Base-by-base conservation (phyloP, 2,113 vertebrate species). In the Columba livia region DNA sequence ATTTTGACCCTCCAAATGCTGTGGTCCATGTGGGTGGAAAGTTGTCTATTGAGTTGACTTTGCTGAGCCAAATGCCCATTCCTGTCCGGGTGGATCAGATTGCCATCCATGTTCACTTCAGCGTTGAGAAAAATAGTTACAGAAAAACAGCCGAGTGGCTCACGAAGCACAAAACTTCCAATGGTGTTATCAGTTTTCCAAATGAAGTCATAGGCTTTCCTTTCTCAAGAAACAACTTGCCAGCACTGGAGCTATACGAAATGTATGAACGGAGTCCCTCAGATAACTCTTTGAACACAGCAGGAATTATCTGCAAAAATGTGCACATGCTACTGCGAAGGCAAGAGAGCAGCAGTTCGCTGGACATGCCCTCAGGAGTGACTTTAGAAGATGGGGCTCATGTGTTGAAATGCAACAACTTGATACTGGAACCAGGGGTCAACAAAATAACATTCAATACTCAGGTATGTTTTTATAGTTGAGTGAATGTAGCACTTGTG, bases 291-390 rank as follows among this genome's bases (percentile, higher is more conserved):
- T 91, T 99, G 84, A 99, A 97, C 97, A 99, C 98, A 0, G 97
- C 99, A 0, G 99, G 99, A 11, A 98, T 99, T 38, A 98, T 99
- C 73, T 99, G 99, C 96, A 99, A 98, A 87, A 99, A 99, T 5
- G 98, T 98, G 12, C 99, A 99, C 97, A 97, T 99, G 98, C 94
- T 99, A 31, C 98, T 99, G 28, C 97, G 99, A 7, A 93, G 98
- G n/a, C 98, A 98, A 44, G 99, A 99, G 90, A 98, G 98, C 93
- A 64, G 82, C 94, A 92, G 98, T 5, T 98, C 98, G 0, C 92
- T 98, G 69, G 99, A 99, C n/a, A 78, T 97, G 9, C 95, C 98
- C 10, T 92, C 98, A 0, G 88, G 98, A 12, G 34, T 99, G 26
- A 85, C 97, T 10, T 65, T 99, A 91, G 99, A 99, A 32, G 99